These are phyloP conservation scores for Drosophila dunni DNA, from an alignment of 1,140 invertebrate species.

Conservation along the genomic window DNA sequence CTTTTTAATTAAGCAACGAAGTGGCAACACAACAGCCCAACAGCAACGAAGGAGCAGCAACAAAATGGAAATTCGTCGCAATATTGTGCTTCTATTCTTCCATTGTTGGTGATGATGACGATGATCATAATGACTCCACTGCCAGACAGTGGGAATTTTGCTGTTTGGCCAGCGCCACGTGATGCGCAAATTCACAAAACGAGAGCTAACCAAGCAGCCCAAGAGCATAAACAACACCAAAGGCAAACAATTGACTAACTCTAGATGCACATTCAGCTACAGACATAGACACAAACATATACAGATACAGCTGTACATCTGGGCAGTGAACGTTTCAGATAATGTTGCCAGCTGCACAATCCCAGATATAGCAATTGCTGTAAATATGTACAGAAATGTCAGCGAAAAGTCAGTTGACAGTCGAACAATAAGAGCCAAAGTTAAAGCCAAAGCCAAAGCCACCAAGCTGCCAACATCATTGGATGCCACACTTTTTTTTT, in stretches of 20 bases:
- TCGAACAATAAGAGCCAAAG: constrained; percentile 46
- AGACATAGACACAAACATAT: constrained; percentile 35
- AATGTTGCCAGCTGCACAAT: constrained; percentile 45
- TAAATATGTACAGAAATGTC: constrained; percentile 35
- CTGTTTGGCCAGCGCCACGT: constrained; percentile 73
- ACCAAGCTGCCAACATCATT: constrained; percentile 32
- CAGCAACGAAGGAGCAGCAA: constrained; percentile 29
- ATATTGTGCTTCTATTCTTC: constrained; percentile 58
- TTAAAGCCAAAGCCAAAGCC: constrained; percentile 24
- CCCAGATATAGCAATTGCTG: constrained; percentile 39
- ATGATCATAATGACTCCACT: constrained; percentile 40
- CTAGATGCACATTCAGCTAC: constrained; percentile 58
- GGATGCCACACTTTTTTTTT: not conserved
- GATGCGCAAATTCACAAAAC: constrained; percentile 77
- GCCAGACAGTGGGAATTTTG: constrained; percentile 72
- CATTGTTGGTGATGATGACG: constrained; percentile 8
- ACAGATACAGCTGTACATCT: constrained; percentile 48
- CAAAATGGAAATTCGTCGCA: constrained; percentile 49
- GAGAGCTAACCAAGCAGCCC: constrained; percentile 68
- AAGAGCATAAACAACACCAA: constrained; percentile 64
- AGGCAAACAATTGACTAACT: constrained; percentile 45
- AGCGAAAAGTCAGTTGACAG: constrained; percentile 34
- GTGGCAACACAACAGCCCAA: constrained; percentile 37
- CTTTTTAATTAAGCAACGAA: constrained; percentile 76
- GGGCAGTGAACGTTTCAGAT: constrained; percentile 55